Base-by-base conservation (phyloP, 2,888 invertebrate genomes). In the Anodontia alba region DNA sequence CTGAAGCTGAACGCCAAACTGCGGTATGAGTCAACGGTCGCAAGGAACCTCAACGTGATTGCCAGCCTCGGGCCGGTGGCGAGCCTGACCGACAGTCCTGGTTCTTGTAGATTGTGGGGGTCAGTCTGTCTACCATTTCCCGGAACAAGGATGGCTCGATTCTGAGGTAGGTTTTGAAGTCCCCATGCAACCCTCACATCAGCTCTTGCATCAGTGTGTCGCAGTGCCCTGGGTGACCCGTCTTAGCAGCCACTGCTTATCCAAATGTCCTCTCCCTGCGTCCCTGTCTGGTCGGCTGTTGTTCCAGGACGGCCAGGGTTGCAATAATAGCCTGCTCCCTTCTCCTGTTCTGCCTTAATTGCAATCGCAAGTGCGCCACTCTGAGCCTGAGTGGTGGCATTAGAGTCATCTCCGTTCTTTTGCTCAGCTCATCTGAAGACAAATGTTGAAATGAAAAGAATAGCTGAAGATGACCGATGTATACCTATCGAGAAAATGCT, bases 11-110 rank as follows among this genome's bases (percentile, higher is more conserved):
- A 51, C 15, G 51, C 51, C 51, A 51, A 51, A 51, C 51, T 51
- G 8, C n/a, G 51, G 20, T 51, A 51, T 12, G 51, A 51, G n/a
- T 51, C 51, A 20, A 5, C 20, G n/a, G 51, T 12, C 15, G 51
- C 51, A 51, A 8, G 51, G 51, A 51, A 51, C n/a, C 51, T 51
- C 8, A 51, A n/a, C 51, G 51, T 51, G 7, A 51, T 51, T 51
- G 51, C 51, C 7, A 51, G 51, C 51, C 51, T 51, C 51, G n/a
- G 51, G n/a, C 51, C 51, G n/a, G 51, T n/a, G 51, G 51, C 51
- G n/a, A 51, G 15, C 51, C 51, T 51, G 51, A 23, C 83, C 36
- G 29, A 72, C 31, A 5, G 33, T 57, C 57, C 57, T 66, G 23
- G 66, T 51, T 12, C 51, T 51, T 51, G 5, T 10, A 51, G n/a